These are phyloP conservation scores for Metridium senile DNA, from an alignment of 92 coral and sea anemone species.

Conservation along the genomic window DNA sequence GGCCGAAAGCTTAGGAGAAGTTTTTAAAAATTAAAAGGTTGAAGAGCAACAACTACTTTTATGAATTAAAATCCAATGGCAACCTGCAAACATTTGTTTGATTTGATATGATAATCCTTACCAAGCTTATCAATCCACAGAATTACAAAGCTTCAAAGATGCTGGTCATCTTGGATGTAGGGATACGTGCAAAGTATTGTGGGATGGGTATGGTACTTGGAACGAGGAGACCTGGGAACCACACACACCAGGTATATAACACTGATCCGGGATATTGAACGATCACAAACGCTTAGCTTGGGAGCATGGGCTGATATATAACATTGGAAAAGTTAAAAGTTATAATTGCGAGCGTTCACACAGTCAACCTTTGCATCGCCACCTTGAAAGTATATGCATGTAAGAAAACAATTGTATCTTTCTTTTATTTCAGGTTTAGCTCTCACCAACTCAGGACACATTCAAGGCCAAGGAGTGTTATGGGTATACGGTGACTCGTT, in stretches of 20 bases:
- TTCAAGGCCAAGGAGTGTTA: slow-evolving; percentile 75
- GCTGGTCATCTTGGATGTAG: slow-evolving; percentile 74
- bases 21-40: too few species aligned
- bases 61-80: too few species aligned
- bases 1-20: too few species aligned
- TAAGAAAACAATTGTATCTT: too few species aligned
- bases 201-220: slow-evolving; percentile 87
- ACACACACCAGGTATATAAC: slow-evolving; percentile 46
- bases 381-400: too few species aligned
- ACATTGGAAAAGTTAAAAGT: too few species aligned
- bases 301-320: too few species aligned
- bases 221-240: slow-evolving; percentile 61
- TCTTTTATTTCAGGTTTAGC: slow-evolving; percentile 20
- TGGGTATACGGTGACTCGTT: slow-evolving; percentile 89
- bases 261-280: background rate
- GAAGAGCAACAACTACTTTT: too few species aligned
- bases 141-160: slow-evolving; percentile 61
- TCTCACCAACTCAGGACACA: slow-evolving; percentile 61
- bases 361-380: too few species aligned
- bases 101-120: background rate
- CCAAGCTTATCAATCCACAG: slow-evolving; percentile 16
- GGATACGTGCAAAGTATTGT: slow-evolving; percentile 67
- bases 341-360: too few species aligned
- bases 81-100: slow-evolving; percentile 7
- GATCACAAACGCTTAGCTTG: too few species aligned